Base-by-base conservation (phyloP, 23 tunicate genomes). In the Oikopleura vanhoeffeni region DNA sequence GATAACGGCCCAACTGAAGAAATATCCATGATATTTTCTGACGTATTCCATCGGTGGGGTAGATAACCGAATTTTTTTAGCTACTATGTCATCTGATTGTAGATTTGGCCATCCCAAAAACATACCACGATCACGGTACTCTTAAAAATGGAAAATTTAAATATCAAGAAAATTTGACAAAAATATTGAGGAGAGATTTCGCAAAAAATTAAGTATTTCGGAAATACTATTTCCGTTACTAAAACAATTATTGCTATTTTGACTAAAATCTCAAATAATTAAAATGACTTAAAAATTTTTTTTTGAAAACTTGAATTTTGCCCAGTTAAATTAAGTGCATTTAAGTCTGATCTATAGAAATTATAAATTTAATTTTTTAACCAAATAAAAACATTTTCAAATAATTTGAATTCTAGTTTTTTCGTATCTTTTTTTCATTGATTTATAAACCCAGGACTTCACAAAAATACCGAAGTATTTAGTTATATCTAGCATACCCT, bases 81-180 rank as follows among this genome's bases (percentile, higher is more conserved):
- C 88, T 49, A 91, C 28, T 58, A 57, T 86, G 85, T 91, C 99
- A 39, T 88, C 87, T 1, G 97, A 91, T 35, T 40, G 40, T 39
- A 89, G 90, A 84, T 95, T 95, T 0, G 99, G 99, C 99, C 99
- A 95, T 91, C 91, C 91, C 49, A 95, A 33, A 75, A 90, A 64
- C 0, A 89, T 76, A 0, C 99, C 99, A 75, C 99, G 39, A 75
- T 91, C 91, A 13, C 88, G 86, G 76, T 95, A 95, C 84, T 95
- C 99, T 49, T 8, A 24, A 49, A 8, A 49, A 49, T 49, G 64
- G 24, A 49, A 49, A 8, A 8, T 49, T 49, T n/a, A n/a, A n/a
- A n/a, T n/a, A n/a, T n/a, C n/a, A n/a, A n/a, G n/a, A n/a, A n/a
- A n/a, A n/a, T n/a, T n/a, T n/a, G n/a, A n/a, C n/a, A n/a, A n/a